Base-by-base conservation (phyloP, 2,888 invertebrate genomes). In the Charanyca ferruginea region DNA sequence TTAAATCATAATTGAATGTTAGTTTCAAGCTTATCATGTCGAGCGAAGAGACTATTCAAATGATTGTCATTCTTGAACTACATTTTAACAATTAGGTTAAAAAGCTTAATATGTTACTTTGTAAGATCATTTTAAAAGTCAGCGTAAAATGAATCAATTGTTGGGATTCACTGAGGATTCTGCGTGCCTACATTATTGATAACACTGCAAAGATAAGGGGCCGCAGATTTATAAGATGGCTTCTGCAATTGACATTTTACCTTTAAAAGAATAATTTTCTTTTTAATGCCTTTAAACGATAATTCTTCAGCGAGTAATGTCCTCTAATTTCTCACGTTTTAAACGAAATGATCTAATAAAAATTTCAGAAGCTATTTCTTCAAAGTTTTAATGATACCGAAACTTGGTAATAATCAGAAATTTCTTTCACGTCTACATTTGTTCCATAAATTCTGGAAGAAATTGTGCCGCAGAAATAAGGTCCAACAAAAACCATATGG, bases 181-280 rank as follows among this genome's bases (percentile, higher is more conserved):
- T 58, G 35, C 35, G 18, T 22, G 3, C 59, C 22, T 28, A 38
- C 11, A 11, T 11, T 44, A 38, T 58, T 18, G 28, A 20, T 7
- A 35, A 20, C n/a, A 11, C 25, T 16, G 9, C 18, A n/a, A 16
- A 59, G 18, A 69, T 45, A 65, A 28, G 16, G 4, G 23, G 25
- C 20, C 9, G 42, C 16, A 22, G 20, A 22, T 69, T 58, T 58
- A 8, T 32, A 32, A 28, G 28, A 13, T 13, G 18, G n/a, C 45
- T 38, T 28, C 70, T 22, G 28, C 22, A 47, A 28, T 66, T 69
- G 70, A 45, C 38, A 55, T 44, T 68, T 68, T 57, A 55, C 44
- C 20, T 57, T 16, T 18, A 11, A 7, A 44, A 25, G 9, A 32
- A 66, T 35, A 23, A 55, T 55, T 55, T 7, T 6, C 3, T 32